phyloP scores from a whole-genome alignment of 2,113 vertebrate species.

The Xiphophorus hellerii region DNA sequence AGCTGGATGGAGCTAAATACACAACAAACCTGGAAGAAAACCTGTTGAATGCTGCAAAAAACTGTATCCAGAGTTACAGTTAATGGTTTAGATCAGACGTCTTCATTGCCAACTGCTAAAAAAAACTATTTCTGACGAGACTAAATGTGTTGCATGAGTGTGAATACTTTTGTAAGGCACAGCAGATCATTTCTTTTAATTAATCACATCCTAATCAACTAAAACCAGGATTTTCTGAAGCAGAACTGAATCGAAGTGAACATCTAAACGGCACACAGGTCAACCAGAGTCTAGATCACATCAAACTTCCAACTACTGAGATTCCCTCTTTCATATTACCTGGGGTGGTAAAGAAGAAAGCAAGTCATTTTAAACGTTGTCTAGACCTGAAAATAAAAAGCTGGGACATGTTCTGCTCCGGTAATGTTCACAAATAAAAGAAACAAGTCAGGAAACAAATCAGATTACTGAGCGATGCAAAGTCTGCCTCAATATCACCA shows the following conservation, averaged over 20 bases:
- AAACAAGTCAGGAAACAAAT: not conserved
- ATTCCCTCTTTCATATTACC: constrained; percentile 44
- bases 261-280: constrained; percentile 3
- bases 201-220: not conserved
- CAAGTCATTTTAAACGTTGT: constrained; percentile 54
- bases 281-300: constrained; percentile 36
- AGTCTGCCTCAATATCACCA: not conserved
- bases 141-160: not conserved
- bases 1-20: not conserved
- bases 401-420: constrained; percentile 54
- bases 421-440: constrained; percentile 17
- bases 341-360: constrained; percentile 45
- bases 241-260: constrained; percentile 2
- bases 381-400: constrained; percentile 73
- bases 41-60: not conserved
- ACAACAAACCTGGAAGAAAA: not conserved
- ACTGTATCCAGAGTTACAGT: not conserved
- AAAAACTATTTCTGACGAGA: not conserved
- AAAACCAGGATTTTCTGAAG: constrained; percentile 14
- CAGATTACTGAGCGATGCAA: not conserved
- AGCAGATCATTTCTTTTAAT: not conserved
- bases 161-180: not conserved
- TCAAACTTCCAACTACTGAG: not conserved
- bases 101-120: not conserved
- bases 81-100: not conserved